phyloP scores from a whole-genome alignment of 1,140 invertebrate species.

The Orchesella cincta region DNA sequence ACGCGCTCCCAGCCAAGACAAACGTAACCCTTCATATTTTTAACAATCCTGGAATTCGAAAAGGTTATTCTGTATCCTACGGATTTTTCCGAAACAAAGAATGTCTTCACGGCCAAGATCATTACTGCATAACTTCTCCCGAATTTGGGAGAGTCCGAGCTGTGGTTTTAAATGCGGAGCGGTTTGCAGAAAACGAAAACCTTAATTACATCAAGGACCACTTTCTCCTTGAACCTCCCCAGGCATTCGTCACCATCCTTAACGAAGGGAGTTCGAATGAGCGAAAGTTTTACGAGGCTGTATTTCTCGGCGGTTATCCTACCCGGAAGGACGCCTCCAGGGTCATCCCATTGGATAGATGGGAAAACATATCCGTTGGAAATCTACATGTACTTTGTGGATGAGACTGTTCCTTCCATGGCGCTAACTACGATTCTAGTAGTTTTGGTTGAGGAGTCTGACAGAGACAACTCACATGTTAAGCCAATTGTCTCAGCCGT shows the following conservation, averaged over 20 bases:
- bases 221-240: neutral
- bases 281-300: constrained; percentile 21
- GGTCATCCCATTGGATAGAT: neutral
- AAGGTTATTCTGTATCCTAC: neutral
- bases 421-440: neutral
- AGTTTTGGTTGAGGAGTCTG: neutral
- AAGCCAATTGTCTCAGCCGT: neutral
- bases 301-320: constrained; percentile 3
- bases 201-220: neutral
- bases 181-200: neutral
- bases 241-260: neutral
- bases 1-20: too few relatives aligned
- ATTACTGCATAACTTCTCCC: neutral
- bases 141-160: neutral
- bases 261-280: neutral
- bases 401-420: constrained; percentile 2
- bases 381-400: constrained; percentile 24
- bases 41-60: neutral
- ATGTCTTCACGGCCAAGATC: constrained; percentile 12
- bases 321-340: neutral
- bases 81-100: neutral
- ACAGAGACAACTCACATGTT: neutral
- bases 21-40: too few relatives aligned
- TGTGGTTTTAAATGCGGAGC: neutral
- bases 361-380: constrained; percentile 18